Evolutionary conservation across 2,888 invertebrate genomes (phyloP), one percentile per base, ranked within the genome.

Genomic region (Calliphora vomitoria): DNA sequence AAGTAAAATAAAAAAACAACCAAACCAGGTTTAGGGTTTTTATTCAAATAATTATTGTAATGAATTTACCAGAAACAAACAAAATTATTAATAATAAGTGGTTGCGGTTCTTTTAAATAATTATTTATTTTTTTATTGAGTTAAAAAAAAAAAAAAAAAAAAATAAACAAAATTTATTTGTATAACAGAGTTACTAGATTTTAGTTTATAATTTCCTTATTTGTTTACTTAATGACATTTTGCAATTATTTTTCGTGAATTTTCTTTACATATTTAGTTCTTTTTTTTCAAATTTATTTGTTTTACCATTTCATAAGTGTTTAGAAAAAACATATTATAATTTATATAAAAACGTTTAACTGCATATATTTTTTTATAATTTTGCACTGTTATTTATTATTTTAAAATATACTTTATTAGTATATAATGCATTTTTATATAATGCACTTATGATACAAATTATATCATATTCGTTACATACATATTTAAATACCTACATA

Each of bases 91-190:
- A 88, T 75, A 69, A 91, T 90, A 93, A 93, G 91, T 94, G 94
- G 94, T 94, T 94, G 93, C 93, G 94, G 93, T 93, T 93, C 93
- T 93, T 91, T 88, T 91, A 91, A 91, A 90, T 87, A 89, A 88
- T 88, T 90, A 85, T 71, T 60, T 64, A 15, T 58, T 31, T 71
- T 69, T 74, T 75, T 72, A 64, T 80, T 81, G 64, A 38, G 71
- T 64, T 62, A 62, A 31, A 20, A 15, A 83, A n/a, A n/a, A n/a
- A n/a, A n/a, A n/a, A n/a, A n/a, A n/a, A n/a, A n/a, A n/a, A 82
- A 78, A 50, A 83, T 82, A 72, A 31, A 64, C 66, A 50, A 72
- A 64, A 71, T 55, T 75, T 47, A 44, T 35, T 76, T 47, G 50
- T 83, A 58, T 20, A 82, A 82, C 53, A 85, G 82, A 87, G 85